Base-by-base conservation (phyloP, 1,140 invertebrate species). In the Portunus trituberculatus region DNA sequence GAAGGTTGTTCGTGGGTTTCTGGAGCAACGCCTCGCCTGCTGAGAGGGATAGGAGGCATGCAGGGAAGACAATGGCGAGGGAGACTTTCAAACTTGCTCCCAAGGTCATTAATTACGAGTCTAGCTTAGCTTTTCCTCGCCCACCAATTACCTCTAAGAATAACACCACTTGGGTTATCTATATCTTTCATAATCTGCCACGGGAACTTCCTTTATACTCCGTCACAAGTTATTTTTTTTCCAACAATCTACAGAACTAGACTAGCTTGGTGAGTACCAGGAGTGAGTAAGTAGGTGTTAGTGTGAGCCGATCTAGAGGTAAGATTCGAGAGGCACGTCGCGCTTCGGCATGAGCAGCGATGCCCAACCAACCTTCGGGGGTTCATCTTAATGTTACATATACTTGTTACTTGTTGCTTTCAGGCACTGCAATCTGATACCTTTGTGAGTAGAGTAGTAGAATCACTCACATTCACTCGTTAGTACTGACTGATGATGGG, bases 71-170 rank as follows among this genome's bases (percentile, higher is more conserved):
- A 93, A 7, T 84, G 84, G 45, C 76, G 39, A n/a, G 92, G 82
- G 92, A 87, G 90, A 48, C 8, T 28, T 4, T 86, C 28, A 31
- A 25, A 32, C 90, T 46, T 52, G 25, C 92, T 93, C 92, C 84
- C 82, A 32, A 39, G 90, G 59, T 86, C 84, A 84, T 48, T 86
- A 29, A 48, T 86, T 52, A 32, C 28, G 92, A 93, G 92, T 93
- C 92, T 93, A 93, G 92, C 86, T 93, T 93, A 93, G 92, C 92
- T 52, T 29, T 93, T 88, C 28, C n/a, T 91, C 29, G 29, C 52
- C 67, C 16, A 76, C 48, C 90, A 91, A 91, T 91, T 67, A 29
- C 39, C n/a, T n/a, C 39, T n/a, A n/a, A 7, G 20, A 76, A 76
- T 76, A 7, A 76, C 25, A 76, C 16, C 67, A 25, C 25, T n/a